Percentiles rank a stretch among this genome's conserved stretches.
Evolutionary conservation across 2,888 invertebrate genomes (phyloP).

Genomic region (Diarsia rubi): DNA sequence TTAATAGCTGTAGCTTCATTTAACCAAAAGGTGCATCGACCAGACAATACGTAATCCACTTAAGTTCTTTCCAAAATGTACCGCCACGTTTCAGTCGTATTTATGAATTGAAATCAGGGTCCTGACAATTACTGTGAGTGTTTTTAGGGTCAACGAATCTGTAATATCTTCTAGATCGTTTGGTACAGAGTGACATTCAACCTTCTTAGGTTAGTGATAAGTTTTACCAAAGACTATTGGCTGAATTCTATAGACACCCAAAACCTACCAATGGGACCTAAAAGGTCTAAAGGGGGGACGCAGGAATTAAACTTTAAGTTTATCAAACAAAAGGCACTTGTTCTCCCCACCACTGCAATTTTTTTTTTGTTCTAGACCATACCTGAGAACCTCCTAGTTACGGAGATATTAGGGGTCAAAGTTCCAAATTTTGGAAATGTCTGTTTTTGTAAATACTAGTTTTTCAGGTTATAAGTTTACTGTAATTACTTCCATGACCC

Average conservation of each 20-base stretch:
- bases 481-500: too few species aligned
- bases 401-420: too few species aligned
- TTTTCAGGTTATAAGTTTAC: too few species aligned
- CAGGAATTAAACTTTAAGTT: not conserved
- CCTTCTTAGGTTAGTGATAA: not conserved
- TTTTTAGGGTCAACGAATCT: conserved; percentile 26
- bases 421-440: too few species aligned
- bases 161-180: conserved; percentile 35
- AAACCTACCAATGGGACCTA: not conserved
- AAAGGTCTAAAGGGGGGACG: not conserved
- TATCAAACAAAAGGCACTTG: too few species aligned
- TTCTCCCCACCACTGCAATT: too few species aligned
- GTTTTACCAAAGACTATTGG: not conserved
- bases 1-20: conserved; percentile 57
- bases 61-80: conserved; percentile 9
- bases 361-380: too few species aligned
- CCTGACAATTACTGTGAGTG: conserved; percentile 37
- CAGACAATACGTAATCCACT: not conserved
- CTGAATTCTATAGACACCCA: not conserved
- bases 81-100: not conserved
- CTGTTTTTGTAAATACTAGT: too few species aligned
- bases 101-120: conserved; percentile 29
- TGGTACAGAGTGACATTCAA: not conserved
- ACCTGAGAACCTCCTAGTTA: too few species aligned
- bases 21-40: conserved; percentile 29